Evolutionary conservation across 2,888 invertebrate genomes (phyloP).

Genomic region (Helicoverpa assulta): DNA sequence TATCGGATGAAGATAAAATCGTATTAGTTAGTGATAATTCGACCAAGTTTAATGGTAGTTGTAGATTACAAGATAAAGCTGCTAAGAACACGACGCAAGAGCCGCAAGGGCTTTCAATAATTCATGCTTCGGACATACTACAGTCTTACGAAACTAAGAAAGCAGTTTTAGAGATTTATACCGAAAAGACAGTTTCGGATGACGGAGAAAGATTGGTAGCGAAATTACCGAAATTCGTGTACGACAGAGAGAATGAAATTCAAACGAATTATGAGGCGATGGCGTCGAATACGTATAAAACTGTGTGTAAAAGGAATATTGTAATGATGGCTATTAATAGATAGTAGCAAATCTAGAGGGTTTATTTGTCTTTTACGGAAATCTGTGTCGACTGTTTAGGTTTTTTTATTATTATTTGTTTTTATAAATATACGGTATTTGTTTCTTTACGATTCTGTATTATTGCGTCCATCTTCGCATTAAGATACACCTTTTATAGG

Average conservation of each 20-base stretch:
- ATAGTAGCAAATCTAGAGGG: conserved; percentile 38
- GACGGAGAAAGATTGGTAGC: conserved; percentile 74
- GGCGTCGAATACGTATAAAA: conserved; percentile 55
- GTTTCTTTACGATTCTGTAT: conserved; percentile 23
- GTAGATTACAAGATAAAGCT: conserved; percentile 17
- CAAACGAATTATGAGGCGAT: conserved; percentile 63
- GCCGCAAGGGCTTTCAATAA: neutral
- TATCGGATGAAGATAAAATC: conserved; percentile 69
- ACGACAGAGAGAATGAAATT: conserved; percentile 70
- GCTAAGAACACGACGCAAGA: conserved; percentile 12
- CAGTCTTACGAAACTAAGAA: conserved; percentile 82
- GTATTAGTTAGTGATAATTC: conserved; percentile 51
- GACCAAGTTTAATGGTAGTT: conserved; percentile 11
- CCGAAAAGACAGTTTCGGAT: conserved; percentile 69
- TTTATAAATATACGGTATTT: conserved; percentile 45
- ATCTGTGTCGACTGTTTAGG: conserved; percentile 49
- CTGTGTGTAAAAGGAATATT: conserved; percentile 64
- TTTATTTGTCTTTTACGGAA: conserved; percentile 33
- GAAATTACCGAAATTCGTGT: conserved; percentile 80
- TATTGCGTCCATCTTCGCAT: neutral
- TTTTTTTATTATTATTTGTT: conserved; percentile 12
- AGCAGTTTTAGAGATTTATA: conserved; percentile 83
- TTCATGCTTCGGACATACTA: conserved; percentile 71
- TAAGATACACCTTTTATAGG: no score
- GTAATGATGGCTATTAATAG: conserved; percentile 67